phyloP scores from a whole-genome alignment of 2,113 vertebrate genomes.

The Alectura lathami region DNA sequence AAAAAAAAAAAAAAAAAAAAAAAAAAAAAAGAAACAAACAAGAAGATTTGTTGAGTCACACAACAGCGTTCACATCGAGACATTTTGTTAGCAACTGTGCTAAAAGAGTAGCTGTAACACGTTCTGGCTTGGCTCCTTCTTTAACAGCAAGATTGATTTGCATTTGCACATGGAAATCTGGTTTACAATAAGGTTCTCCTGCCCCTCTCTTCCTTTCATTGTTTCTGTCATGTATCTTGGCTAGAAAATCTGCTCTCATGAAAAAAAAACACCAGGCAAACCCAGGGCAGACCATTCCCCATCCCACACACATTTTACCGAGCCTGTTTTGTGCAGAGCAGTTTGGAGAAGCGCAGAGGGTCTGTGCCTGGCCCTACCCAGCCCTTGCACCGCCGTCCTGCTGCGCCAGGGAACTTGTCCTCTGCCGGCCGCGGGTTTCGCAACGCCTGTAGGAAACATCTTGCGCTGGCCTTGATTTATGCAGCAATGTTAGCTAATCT shows the following conservation, averaged over 20 bases:
- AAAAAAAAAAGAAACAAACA: neutral
- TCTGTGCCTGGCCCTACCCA: neutral
- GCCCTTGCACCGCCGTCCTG: neutral
- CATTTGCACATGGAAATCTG: constrained; percentile 38
- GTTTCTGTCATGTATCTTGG: neutral
- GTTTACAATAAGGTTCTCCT: constrained; percentile 18
- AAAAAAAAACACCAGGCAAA: neutral
- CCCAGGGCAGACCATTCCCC: neutral
- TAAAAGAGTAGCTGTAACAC: constrained; percentile 41
- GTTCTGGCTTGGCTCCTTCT: constrained; percentile 38
- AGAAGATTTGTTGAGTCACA: constrained; percentile 53
- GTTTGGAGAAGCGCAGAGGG: neutral
- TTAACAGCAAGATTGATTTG: constrained; percentile 13
- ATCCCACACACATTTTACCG: neutral
- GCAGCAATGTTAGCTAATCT: constrained; percentile 71
- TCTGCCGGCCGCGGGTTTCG: constrained; percentile 48
- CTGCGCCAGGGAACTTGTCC: constrained; percentile 55
- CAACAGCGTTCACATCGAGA: neutral
- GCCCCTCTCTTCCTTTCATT: constrained; percentile 17
- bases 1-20: too few species aligned
- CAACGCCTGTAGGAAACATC: constrained; percentile 71
- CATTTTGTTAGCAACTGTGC: constrained; percentile 46
- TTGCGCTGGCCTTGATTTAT: constrained; percentile 71
- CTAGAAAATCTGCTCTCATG: neutral
- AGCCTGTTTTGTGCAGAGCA: neutral